These are phyloP conservation scores for Gasterosteus nipponicus DNA, from an alignment of 2,113 vertebrate genomes.

Conservation along the genomic window DNA sequence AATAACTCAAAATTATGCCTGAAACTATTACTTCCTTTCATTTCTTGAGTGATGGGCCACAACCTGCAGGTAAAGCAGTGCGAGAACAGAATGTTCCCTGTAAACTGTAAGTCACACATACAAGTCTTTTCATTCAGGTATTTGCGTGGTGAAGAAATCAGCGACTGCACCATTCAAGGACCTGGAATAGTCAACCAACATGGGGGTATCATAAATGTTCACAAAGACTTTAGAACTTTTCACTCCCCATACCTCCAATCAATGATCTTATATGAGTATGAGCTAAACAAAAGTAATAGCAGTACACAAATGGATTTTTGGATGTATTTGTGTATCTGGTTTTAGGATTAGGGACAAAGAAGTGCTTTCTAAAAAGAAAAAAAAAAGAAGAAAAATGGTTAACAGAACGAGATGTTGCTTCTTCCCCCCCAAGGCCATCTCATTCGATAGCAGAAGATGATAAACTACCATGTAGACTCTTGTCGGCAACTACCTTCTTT, in stretches of 20 bases:
- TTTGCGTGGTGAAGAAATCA: slow-evolving; percentile 38
- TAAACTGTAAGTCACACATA: slow-evolving; percentile 35
- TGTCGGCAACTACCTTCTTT: slow-evolving; percentile 44
- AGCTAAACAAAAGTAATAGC: background rate
- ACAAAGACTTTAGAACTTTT: background rate
- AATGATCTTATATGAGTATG: background rate
- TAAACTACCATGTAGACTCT: slow-evolving; percentile 47
- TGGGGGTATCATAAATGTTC: slow-evolving; percentile 6
- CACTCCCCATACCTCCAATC: background rate
- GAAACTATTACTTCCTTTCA: background rate
- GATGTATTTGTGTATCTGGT: background rate
- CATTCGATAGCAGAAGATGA: slow-evolving; percentile 52
- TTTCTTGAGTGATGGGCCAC: slow-evolving; percentile 23
- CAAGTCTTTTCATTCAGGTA: slow-evolving; percentile 46
- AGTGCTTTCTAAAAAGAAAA: slow-evolving; percentile 1
- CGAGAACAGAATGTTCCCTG: slow-evolving; percentile 47
- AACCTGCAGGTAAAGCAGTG: slow-evolving; percentile 8
- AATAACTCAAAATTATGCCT: background rate
- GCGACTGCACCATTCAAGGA: slow-evolving; percentile 53
- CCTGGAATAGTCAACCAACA: slow-evolving; percentile 2
- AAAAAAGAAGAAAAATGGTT: slow-evolving; percentile 23
- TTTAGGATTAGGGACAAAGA: background rate
- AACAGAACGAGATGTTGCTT: slow-evolving; percentile 38
- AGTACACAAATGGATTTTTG: background rate
- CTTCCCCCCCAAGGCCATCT: slow-evolving; percentile 47